phyloP scores from a whole-genome alignment of 2,888 invertebrate species.

The Caenorhabditis auriculariae region DNA sequence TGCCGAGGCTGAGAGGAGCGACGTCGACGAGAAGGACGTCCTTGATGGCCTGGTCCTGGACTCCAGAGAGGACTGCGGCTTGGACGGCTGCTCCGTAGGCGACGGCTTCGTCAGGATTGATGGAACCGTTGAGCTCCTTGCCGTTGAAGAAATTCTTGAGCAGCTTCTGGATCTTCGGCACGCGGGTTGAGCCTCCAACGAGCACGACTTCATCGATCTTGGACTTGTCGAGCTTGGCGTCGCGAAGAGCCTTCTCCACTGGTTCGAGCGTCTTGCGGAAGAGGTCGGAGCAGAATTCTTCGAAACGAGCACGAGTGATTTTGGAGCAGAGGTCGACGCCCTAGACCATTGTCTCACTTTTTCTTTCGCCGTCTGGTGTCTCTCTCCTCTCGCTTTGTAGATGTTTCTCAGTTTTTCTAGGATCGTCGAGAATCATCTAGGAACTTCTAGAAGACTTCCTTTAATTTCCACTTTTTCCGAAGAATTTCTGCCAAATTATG shows the following conservation, averaged over 20 bases:
- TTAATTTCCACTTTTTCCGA: too few species aligned
- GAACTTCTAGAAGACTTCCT: conserved; percentile 4
- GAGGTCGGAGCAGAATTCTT: conserved; percentile 91
- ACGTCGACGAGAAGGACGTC: conserved; percentile 78
- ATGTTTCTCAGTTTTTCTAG: too few species aligned
- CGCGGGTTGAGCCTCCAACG: conserved; percentile 89
- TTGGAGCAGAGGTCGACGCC: conserved; percentile 94
- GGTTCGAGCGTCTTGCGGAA: conserved; percentile 95
- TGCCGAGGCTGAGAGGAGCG: conserved; percentile 84
- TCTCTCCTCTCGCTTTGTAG: too few species aligned
- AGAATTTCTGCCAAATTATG: too few species aligned
- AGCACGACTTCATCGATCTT: conserved; percentile 68
- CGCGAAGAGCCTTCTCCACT: conserved; percentile 90
- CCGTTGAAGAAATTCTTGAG: conserved; percentile 83
- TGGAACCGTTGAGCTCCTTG: conserved; percentile 86
- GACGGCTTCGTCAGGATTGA: conserved; percentile 94
- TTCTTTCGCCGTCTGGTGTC: too few species aligned
- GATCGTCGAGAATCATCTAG: neutral
- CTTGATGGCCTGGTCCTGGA: conserved; percentile 28
- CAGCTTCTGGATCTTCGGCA: conserved; percentile 94
- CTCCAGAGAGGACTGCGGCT: conserved; percentile 35
- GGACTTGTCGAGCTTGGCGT: conserved; percentile 91
- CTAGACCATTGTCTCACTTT: too few species aligned
- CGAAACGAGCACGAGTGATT: conserved; percentile 93
- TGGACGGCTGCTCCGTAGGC: conserved; percentile 78